Base-by-base conservation (phyloP, 92 coral and sea anemone genomes). In the Epizoanthus rinbou region DNA sequence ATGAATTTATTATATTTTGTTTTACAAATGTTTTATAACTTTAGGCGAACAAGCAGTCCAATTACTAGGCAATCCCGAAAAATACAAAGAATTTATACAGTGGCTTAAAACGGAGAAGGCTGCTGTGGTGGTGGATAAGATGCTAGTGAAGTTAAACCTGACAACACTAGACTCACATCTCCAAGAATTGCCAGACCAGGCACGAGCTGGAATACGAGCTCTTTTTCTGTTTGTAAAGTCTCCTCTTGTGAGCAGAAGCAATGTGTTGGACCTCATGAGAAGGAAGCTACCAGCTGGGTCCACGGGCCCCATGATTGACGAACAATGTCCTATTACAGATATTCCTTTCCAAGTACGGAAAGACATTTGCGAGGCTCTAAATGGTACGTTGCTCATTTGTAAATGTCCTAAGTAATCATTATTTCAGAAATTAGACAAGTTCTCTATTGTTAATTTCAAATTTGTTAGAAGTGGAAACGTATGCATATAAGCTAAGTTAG, bases 231-330 rank as follows among this genome's bases (percentile, higher is more conserved):
- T 74, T 8, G 6, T 74, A 60, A 74, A 74, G 64, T 74, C 79
- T 9, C 79, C 15, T 22, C 8, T 0, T 18, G 80, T 74, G 6
- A 24, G 57, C 41, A 68, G 18, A 15, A 39, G 5, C 14, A 24
- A 2, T 5, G 13, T 74, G 57, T 74, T 74, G 56, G 8, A 11
- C 45, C 47, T 31, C 17, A 28, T 74, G 23, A 74, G 65, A 31
- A 28, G 3, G 57, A n/a, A 23, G 1, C n/a, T 74, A 54, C 80
- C 80, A 0, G 80, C 80, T 74, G 80, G 80, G 3, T 74, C 65
- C 31, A 74, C 80, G 11, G 80, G 80, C 16, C 80, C 80, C 16
- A 16, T 9, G 21, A 17, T 74, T 41, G 65, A 74, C 13, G 39
- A 56, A 74, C 5, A 28, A 14, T 5, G 14, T 41, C 64, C 3